phyloP scores from a whole-genome alignment of 2,888 invertebrate genomes.

The Drosophila peninsularis region DNA sequence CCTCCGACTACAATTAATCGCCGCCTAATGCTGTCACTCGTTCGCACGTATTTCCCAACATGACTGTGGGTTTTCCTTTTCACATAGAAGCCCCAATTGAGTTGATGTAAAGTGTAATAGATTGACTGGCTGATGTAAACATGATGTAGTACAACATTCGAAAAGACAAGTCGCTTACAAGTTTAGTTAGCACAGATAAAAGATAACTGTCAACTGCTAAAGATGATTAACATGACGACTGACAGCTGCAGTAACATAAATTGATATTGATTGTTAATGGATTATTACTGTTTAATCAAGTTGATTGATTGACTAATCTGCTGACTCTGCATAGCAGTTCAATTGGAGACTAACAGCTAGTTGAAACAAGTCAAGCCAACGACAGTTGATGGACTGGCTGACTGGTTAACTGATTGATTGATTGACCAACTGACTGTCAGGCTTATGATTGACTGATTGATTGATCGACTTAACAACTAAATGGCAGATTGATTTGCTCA shows the following conservation, averaged over 20 bases:
- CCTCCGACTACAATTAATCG: conserved; percentile 25
- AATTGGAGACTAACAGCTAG: not conserved
- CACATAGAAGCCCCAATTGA: not conserved
- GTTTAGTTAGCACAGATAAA: not conserved
- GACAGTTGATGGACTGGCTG: not conserved
- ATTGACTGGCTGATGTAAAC: not conserved
- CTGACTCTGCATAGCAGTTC: not conserved
- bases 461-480: not conserved
- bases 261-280: not conserved
- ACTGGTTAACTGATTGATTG: not conserved
- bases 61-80: not conserved
- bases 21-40: conserved; percentile 12
- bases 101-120: not conserved
- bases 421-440: not conserved
- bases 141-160: not conserved
- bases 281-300: not conserved
- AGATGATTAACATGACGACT: not conserved
- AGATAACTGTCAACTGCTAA: not conserved
- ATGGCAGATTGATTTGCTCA: not conserved
- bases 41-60: not conserved
- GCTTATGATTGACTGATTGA: no score
- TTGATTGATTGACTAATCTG: not conserved
- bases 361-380: not conserved
- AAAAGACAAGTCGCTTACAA: not conserved
- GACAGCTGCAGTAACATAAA: not conserved